Percentiles rank a stretch among this genome's conserved stretches.
Evolutionary conservation across 2,113 vertebrate genomes (phyloP).

Genomic region (Daubentonia madagascariensis): DNA sequence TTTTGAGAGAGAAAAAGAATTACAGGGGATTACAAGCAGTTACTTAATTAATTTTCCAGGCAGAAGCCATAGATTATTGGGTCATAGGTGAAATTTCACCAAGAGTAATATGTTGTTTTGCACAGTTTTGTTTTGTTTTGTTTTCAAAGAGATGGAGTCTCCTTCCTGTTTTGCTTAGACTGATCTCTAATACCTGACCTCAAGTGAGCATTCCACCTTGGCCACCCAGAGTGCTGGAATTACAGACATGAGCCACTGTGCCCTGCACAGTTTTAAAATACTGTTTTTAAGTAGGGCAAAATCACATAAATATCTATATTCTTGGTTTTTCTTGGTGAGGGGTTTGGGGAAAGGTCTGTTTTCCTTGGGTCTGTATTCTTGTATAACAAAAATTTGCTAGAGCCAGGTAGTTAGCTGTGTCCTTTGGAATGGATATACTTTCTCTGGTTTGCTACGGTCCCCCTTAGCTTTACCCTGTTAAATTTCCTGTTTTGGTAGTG

Average conservation of each 20-base stretch:
- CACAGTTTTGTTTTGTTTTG: no score
- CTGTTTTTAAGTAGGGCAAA: neutral
- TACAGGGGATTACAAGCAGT: neutral
- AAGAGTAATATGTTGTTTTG: neutral
- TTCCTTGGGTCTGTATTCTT: neutral
- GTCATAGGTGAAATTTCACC: neutral
- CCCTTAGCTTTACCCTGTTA: neutral
- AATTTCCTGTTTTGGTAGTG: neutral
- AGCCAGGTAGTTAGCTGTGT: neutral
- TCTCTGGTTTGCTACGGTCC: neutral
- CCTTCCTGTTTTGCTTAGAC: no score
- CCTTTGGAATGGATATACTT: neutral
- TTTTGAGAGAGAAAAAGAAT: neutral
- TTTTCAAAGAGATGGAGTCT: no score
- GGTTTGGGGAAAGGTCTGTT: neutral
- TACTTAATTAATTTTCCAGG: neutral
- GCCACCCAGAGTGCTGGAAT: no score
- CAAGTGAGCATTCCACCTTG: no score
- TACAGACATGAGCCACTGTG: no score
- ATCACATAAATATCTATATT: neutral
- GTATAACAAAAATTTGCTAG: neutral
- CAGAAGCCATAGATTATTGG: slow-evolving; percentile 1
- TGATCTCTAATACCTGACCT: no score
- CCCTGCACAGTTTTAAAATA: neutral
- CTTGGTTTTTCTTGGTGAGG: neutral